Evolutionary conservation across 2,888 invertebrate genomes (phyloP).

Genomic region (Apoda limacodes): DNA sequence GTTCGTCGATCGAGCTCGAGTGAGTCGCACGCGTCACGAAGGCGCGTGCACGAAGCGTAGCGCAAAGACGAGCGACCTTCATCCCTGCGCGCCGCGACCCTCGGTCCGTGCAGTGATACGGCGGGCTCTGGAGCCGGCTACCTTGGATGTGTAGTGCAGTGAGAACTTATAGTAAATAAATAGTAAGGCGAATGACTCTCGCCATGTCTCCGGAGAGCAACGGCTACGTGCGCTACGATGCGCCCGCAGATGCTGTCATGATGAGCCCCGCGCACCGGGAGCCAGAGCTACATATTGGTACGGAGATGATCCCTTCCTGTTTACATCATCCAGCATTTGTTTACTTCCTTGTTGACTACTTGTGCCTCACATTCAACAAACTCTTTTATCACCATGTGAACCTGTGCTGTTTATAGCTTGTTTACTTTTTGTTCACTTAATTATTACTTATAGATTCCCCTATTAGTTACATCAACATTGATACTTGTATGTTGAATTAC

Average conservation of each 20-base stretch:
- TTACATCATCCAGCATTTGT: no score
- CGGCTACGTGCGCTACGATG: conserved; percentile 63
- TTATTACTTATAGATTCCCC: no score
- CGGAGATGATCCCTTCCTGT: no score
- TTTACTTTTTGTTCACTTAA: no score
- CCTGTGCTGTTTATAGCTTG: no score
- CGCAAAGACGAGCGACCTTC: conserved; percentile 54
- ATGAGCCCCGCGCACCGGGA: conserved; percentile 64
- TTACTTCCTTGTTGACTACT: no score
- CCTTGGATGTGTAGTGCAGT: conserved; percentile 57
- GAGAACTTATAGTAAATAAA: conserved; percentile 42
- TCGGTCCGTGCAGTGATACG: conserved; percentile 51
- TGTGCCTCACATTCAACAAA: no score
- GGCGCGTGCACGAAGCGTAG: conserved; percentile 44
- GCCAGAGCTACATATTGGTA: conserved; percentile 82
- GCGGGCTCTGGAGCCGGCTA: conserved; percentile 45
- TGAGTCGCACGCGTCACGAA: conserved; percentile 60
- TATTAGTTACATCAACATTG: no score
- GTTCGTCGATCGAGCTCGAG: conserved; percentile 71
- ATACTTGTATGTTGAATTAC: no score
- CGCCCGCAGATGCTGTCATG: conserved; percentile 63
- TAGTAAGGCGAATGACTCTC: conserved; percentile 39
- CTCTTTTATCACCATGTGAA: no score
- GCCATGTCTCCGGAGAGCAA: conserved; percentile 80
- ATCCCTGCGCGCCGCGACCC: conserved; percentile 49